A percentile compares a stretch with the other conserved stretches of the same genome.
Conservation (phyloP, 2,113 vertebrate genomes). For the Toxotes jaculatrix region DNA sequence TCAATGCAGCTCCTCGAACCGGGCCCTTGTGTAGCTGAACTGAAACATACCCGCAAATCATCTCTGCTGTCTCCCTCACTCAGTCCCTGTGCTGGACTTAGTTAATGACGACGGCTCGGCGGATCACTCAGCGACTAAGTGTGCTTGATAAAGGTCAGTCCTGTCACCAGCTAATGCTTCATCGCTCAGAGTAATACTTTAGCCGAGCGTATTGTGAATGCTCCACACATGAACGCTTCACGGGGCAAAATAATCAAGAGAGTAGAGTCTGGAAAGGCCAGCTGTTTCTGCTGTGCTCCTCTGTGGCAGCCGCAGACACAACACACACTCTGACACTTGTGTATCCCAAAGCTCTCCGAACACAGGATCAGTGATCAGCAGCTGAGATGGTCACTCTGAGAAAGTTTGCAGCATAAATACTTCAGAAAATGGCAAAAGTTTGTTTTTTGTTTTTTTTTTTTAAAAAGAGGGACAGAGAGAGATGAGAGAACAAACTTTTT, state of each 20-base stretch:
- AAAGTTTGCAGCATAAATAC: background rate
- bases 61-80: background rate
- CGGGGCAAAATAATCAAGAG: slow-evolving; percentile 61
- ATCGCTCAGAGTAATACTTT: slow-evolving; percentile 59
- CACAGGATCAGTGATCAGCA: slow-evolving; percentile 29
- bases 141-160: slow-evolving; percentile 73
- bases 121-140: slow-evolving; percentile 52
- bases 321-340: slow-evolving; percentile 13
- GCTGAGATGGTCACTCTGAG: background rate
- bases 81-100: background rate
- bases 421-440: background rate
- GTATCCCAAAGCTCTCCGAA: slow-evolving; percentile 26
- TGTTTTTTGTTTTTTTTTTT: too few species aligned
- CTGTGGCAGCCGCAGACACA: slow-evolving; percentile 6
- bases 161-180: slow-evolving; percentile 57
- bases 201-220: slow-evolving; percentile 59
- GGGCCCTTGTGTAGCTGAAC: background rate
- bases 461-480: background rate
- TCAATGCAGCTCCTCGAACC: background rate
- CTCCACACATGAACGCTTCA: slow-evolving; percentile 67
- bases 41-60: slow-evolving; percentile 14
- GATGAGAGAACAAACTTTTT: background rate
- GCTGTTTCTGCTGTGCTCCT: slow-evolving; percentile 51
- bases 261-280: slow-evolving; percentile 58
- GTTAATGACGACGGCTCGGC: slow-evolving; percentile 44